Percentiles rank a stretch among this genome's conserved stretches.
Evolutionary conservation across 2,113 vertebrate genomes (phyloP).

Genomic region (Cryptoleucopteryx plumbea): DNA sequence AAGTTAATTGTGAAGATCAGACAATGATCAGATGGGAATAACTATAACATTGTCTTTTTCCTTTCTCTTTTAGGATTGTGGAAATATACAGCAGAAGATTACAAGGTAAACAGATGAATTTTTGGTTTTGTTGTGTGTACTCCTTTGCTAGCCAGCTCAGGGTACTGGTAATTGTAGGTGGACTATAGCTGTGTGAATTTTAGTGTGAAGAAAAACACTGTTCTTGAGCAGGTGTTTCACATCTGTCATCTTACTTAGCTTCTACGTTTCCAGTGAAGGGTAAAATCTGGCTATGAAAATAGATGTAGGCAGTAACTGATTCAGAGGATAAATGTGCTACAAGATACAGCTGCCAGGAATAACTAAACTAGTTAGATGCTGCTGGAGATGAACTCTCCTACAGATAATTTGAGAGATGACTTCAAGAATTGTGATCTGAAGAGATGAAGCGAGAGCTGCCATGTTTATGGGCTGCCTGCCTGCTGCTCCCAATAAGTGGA

Average conservation of each 20-base stretch:
- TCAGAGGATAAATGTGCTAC: neutral
- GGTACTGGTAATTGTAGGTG: neutral
- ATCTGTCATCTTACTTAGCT: neutral
- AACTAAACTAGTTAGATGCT: neutral
- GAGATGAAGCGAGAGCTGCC: neutral
- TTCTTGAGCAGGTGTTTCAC: neutral
- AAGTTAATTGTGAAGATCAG: neutral
- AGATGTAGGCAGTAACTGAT: neutral
- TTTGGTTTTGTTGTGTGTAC: neutral
- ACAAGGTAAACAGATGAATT: slow-evolving; percentile 80
- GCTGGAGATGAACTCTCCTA: neutral
- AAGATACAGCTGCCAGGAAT: neutral
- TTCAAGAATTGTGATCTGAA: neutral
- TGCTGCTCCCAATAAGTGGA: neutral
- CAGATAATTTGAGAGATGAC: neutral
- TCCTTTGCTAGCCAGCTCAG: neutral
- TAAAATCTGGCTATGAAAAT: neutral
- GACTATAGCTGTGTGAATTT: neutral
- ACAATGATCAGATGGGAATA: neutral
- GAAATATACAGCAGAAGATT: slow-evolving; percentile 97
- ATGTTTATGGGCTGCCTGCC: neutral
- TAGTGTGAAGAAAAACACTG: neutral
- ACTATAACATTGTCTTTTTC: neutral
- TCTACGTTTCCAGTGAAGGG: neutral
- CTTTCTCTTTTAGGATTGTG: slow-evolving; percentile 83